Evolutionary conservation across 2,888 invertebrate species (phyloP).

Genomic region (Prosopocoilus inquinatus): DNA sequence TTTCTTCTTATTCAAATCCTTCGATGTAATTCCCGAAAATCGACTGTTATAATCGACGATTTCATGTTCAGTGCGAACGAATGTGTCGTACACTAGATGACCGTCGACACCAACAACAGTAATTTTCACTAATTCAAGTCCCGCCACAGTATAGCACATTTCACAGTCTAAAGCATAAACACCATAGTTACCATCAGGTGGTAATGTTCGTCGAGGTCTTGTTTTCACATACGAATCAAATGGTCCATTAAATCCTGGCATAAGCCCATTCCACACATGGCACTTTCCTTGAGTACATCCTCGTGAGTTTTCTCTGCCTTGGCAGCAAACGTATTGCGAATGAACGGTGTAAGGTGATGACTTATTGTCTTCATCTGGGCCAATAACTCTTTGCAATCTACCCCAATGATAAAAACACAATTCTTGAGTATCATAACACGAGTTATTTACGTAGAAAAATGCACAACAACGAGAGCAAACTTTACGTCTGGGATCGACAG

Average conservation of each 20-base stretch:
- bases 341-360: neutral
- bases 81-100: constrained; percentile 75
- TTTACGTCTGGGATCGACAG: constrained; percentile 20
- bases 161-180: constrained; percentile 93
- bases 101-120: constrained; percentile 78
- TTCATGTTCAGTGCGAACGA: constrained; percentile 77
- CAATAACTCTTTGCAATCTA: constrained; percentile 56
- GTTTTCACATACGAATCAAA: constrained; percentile 67
- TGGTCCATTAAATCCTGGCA: constrained; percentile 71
- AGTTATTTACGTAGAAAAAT: constrained; percentile 67
- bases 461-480: constrained; percentile 72
- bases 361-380: neutral
- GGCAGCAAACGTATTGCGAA: constrained; percentile 64
- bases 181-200: constrained; percentile 52
- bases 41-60: constrained; percentile 94
- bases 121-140: constrained; percentile 84
- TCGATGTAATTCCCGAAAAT: constrained; percentile 86
- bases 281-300: constrained; percentile 66
- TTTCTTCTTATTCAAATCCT: constrained; percentile 55
- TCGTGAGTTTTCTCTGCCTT: constrained; percentile 49
- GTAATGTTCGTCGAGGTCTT: constrained; percentile 38
- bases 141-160: constrained; percentile 90
- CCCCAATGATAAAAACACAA: constrained; percentile 90
- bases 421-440: constrained; percentile 70
- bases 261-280: constrained; percentile 78